phyloP scores from a whole-genome alignment of 2,797 vertebrate genomes.

The Paguma larvata region DNA sequence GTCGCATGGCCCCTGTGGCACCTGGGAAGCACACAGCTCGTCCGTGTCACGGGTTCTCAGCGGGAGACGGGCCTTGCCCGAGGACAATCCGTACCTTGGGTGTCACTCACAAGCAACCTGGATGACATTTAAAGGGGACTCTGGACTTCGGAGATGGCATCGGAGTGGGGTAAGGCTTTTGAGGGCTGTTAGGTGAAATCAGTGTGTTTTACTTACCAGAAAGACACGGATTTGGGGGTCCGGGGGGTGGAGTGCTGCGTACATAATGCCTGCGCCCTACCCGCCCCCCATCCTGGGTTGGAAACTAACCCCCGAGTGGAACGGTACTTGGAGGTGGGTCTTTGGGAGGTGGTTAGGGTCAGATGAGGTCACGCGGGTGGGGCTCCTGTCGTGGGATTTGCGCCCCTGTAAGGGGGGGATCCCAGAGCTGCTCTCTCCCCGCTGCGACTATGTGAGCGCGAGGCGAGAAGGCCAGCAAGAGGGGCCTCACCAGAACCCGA shows the following conservation, averaged over 20 bases:
- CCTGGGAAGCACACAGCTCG: background rate
- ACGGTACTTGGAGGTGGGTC: background rate
- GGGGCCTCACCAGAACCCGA: background rate
- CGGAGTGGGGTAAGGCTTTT: too few relatives aligned
- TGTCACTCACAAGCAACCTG: background rate
- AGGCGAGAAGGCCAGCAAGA: background rate
- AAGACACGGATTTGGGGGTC: background rate
- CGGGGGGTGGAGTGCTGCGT: background rate
- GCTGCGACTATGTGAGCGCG: accelerated
- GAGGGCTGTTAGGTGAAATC: background rate
- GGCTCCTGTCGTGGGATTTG: background rate
- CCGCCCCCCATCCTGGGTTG: background rate
- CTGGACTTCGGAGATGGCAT: background rate
- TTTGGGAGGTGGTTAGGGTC: background rate
- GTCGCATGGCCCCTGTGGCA: background rate
- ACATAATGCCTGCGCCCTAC: background rate
- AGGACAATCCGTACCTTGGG: too few relatives aligned
- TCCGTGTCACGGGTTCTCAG: background rate
- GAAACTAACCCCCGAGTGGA: background rate
- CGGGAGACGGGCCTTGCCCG: background rate
- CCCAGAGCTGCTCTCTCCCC: background rate
- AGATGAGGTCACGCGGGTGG: background rate
- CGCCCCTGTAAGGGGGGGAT: background rate
- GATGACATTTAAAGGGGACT: background rate
- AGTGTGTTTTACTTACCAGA: too few relatives aligned